Conservation (phyloP, 2,888 invertebrate species). For the Laothoe populi region DNA sequence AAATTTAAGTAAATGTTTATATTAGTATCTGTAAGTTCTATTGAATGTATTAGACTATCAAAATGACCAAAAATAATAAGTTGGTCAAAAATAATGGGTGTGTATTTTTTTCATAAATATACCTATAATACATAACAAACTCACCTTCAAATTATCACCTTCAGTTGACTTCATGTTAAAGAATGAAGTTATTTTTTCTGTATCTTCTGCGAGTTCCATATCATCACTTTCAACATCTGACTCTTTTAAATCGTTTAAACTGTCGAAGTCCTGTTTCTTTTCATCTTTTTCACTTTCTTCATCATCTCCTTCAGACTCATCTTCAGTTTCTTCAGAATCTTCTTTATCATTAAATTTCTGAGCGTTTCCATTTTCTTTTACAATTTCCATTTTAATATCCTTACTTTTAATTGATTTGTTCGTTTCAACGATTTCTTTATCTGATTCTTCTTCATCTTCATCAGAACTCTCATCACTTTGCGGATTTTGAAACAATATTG, state of each 20-base stretch:
- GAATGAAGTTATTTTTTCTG: constrained; percentile 58
- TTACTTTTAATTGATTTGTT: constrained; percentile 18
- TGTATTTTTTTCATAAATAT: too few relatives aligned
- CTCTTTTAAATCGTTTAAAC: constrained; percentile 79
- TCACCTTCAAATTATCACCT: constrained; percentile 71
- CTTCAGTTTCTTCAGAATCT: constrained; percentile 34
- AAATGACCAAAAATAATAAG: too few relatives aligned
- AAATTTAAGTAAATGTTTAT: too few relatives aligned
- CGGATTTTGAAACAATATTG: constrained; percentile 24
- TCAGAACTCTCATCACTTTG: constrained; percentile 33
- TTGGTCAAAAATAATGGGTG: too few relatives aligned
- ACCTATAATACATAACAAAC: background rate
- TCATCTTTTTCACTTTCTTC: constrained; percentile 37
- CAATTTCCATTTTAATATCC: constrained; percentile 14
- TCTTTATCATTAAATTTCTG: constrained; percentile 34
- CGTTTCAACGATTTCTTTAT: constrained; percentile 27
- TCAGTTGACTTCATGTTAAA: constrained; percentile 65
- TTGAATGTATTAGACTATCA: too few relatives aligned
- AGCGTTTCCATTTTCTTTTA: constrained; percentile 22
- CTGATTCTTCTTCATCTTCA: constrained; percentile 33
- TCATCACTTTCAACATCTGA: constrained; percentile 70
- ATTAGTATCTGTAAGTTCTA: too few relatives aligned
- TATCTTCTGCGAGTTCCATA: constrained; percentile 42
- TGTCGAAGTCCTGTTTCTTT: constrained; percentile 44
- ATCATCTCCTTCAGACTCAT: constrained; percentile 34